Evolutionary conservation across 2,888 invertebrate genomes (phyloP), one percentile per base, ranked within the genome.

Genomic region (Seira ritae): DNA sequence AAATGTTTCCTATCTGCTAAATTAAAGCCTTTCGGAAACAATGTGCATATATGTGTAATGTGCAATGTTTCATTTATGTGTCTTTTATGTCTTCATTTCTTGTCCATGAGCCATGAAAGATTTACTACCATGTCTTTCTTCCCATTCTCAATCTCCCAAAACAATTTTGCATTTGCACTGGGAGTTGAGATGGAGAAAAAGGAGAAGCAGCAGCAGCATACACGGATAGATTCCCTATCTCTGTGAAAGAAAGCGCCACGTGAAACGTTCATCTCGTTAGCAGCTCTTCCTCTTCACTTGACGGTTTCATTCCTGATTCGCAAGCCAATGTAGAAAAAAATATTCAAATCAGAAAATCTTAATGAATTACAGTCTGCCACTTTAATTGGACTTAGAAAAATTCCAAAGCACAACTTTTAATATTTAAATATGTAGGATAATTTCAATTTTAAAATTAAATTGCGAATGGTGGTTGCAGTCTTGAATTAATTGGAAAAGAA

Each of bases 31-130:
- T n/a, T n/a, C n/a, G n/a, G n/a, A n/a, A n/a, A n/a, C n/a, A n/a
- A n/a, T n/a, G n/a, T n/a, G n/a, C n/a, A n/a, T n/a, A n/a, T n/a
- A n/a, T n/a, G n/a, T n/a, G n/a, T n/a, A n/a, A n/a, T n/a, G n/a
- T n/a, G n/a, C n/a, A n/a, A n/a, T n/a, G n/a, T n/a, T n/a, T n/a
- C n/a, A n/a, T n/a, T n/a, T n/a, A n/a, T n/a, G n/a, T n/a, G n/a
- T n/a, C n/a, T n/a, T n/a, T n/a, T n/a, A 24, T 22, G 24, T 67
- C 23, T 67, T 67, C 23, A 70, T 70, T 22, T 55, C n/a, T 65
- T 65, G 73, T 75, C 67, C 66, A 75, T 75, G 74, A 67, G 74
- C 74, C 74, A 31, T 75, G 67, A 75, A 75, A 75, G 74, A 75
- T 75, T 75, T 75, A 75, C 17, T 67, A 67, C 42, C 42, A 42